Evolutionary conservation across 2,888 invertebrate species (phyloP), one percentile per base, ranked within the genome.

Genomic region (Pollenia amentaria): DNA sequence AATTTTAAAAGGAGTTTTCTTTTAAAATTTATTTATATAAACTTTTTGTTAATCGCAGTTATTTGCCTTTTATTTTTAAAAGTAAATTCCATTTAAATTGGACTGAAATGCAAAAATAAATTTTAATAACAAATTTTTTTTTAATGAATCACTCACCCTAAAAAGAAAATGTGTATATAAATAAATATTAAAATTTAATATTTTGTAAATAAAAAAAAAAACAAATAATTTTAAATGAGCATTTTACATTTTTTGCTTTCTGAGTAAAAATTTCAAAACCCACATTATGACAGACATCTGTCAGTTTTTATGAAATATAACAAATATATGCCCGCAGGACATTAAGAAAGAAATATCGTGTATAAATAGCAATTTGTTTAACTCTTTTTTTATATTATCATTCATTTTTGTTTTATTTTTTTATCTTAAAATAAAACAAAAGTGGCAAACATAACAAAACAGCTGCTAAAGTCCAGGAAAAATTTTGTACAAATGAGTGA

Each of bases 241-340:
- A n/a, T 65, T 44, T 65, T 16, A 0, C 44, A 3, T 42, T 55
- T 65, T 62, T 44, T 46, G 11, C 12, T 42, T 64, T 64, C 14
- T 46, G 14, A 64, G 51, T 4, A 40, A 62, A 18, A 70, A 65
- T 48, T 55, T 83, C 29, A 29, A 84, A 84, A 72, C 77, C 83
- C 70, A 87, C 72, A 65, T 80, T 67, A 70, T 87, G 86, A 83
- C 83, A 84, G 86, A 80, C 86, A 84, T 57, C 21, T 84, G 86
- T 84, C 86, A 87, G 65, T 79, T 83, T 72, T 67, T 67, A 46
- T 48, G 64, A 76, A 65, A 69, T 62, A 76, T 51, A 64, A 72
- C 53, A 77, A 77, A 64, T 83, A 44, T 51, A 62, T 83, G 79
- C 80, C 86, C 80, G 29, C 67, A 87, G 83, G 86, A 84, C 79